These are phyloP conservation scores for Ailuropoda melanoleuca DNA, from an alignment of 2,113 vertebrate genomes.

Conservation along the genomic window DNA sequence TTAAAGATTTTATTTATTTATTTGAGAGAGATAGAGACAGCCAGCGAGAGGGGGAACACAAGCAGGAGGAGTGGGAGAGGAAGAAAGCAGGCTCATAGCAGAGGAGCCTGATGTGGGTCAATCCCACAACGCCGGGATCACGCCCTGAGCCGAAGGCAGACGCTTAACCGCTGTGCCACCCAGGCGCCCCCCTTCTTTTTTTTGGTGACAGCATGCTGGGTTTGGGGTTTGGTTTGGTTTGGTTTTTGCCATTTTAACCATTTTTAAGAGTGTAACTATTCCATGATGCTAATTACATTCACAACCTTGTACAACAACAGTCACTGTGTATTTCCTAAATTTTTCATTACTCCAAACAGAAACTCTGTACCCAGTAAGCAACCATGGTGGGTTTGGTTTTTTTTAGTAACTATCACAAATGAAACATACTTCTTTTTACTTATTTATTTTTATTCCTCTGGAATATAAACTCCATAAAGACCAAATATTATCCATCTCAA, in stretches of 20 bases:
- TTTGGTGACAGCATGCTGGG: neutral
- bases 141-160: no score
- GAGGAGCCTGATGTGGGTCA: no score
- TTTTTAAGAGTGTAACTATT: constrained; percentile 20
- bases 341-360: neutral
- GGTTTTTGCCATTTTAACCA: constrained; percentile 7
- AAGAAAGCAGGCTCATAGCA: no score
- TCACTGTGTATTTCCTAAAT: neutral
- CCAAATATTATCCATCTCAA: neutral
- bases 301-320: neutral
- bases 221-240: neutral
- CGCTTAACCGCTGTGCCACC: no score
- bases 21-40: no score
- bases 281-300: neutral
- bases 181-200: no score
- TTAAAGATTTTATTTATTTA: no score
- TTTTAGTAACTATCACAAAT: constrained; percentile 2
- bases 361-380: neutral
- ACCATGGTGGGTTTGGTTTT: neutral
- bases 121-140: no score
- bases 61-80: no score
- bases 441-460: constrained; percentile 22
- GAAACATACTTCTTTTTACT: neutral
- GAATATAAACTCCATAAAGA: constrained; percentile 45
- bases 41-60: no score